Evolutionary conservation across 2,888 invertebrate genomes (phyloP), one percentile per base, ranked within the genome.

Genomic region (Heliconius sara): DNA sequence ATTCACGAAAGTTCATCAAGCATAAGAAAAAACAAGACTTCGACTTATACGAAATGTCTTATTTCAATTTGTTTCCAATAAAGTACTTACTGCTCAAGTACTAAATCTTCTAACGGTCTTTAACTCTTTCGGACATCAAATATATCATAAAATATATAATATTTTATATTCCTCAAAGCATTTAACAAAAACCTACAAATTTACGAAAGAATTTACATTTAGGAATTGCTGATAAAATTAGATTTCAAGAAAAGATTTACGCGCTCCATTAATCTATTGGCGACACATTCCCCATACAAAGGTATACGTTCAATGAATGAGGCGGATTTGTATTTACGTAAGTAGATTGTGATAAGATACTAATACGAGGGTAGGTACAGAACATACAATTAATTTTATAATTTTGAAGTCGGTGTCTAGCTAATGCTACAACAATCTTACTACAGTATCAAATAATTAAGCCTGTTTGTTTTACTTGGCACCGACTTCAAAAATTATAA

Each of bases 181-280:
- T 63, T 63, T 12, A 10, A 63, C 25, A 63, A 25, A 12, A 63
- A 63, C 13, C 63, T 25, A 63, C n/a, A 12, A 63, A 13, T 13
- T 63, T 25, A 3, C 63, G 25, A 13, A 63, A 25, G 25, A 63
- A 63, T 63, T 63, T 25, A 63, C 63, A 63, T 25, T 27, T n/a
- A 25, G 27, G n/a, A 63, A 63, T 27, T 63, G 63, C 25, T 67
- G 22, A 67, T 67, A 67, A 67, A 67, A 67, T 67, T 67, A 67
- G 67, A 67, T 67, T 67, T n/a, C 39, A n/a, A 39, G 67, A 68
- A 68, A 68, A 68, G 39, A 68, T 43, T 68, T 68, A 68, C 43
- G 16, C 12, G 34, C 68, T 43, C 68, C n/a, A 68, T 68, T 68
- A 68, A 68, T 68, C n/a, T 43, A 68, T 68, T 43, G 68, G 68